Evolutionary conservation across 1,140 invertebrate genomes (phyloP), one percentile per base, ranked within the genome.

Genomic region (Elysia chlorotica): DNA sequence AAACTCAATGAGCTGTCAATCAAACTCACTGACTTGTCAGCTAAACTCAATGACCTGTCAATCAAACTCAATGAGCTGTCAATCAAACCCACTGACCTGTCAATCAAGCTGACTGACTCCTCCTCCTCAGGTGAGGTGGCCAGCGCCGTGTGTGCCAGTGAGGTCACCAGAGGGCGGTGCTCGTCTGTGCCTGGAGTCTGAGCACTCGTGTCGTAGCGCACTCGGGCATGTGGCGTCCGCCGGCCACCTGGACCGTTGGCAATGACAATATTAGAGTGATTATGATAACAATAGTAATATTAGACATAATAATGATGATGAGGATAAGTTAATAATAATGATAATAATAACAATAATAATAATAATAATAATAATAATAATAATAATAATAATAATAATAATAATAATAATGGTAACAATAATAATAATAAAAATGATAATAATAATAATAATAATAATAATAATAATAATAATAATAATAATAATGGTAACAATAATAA

Each of bases 151-250:
- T 76, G 76, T 2, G 75, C 74, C 21, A 76, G 59, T 17, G 80
- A 66, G 59, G 67, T 71, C 2, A 82, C 77, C 48, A 80, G 53
- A 30, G 78, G 80, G 23, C 75, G 74, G 38, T 72, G 75, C 67
- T 82, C 80, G 59, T 83, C 82, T 5, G 73, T 78, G 0, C 80
- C 79, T 14, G 82, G 80, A 17, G 80, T 79, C 25, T 78, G 74
- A 53, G 79, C 30, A n/a, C 41, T 71, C 2, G 76, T 63, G 28
- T 81, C 81, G 71, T 81, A 80, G 23, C 74, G 57, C 0, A 77
- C 65, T 35, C 73, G 72, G 33, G 71, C 66, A 65, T 81, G 82
- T 21, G 81, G 81, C 30, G 81, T 80, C 21, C 66, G 63, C n/a
- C 81, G 63, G 10, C 79, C 81, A 31, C 31, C 41, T 77, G 76